Percentiles rank a stretch among this genome's conserved stretches.
These are phyloP conservation scores for Epizoanthus ramosus DNA, from an alignment of 92 coral and sea anemone genomes.

Conservation along the genomic window DNA sequence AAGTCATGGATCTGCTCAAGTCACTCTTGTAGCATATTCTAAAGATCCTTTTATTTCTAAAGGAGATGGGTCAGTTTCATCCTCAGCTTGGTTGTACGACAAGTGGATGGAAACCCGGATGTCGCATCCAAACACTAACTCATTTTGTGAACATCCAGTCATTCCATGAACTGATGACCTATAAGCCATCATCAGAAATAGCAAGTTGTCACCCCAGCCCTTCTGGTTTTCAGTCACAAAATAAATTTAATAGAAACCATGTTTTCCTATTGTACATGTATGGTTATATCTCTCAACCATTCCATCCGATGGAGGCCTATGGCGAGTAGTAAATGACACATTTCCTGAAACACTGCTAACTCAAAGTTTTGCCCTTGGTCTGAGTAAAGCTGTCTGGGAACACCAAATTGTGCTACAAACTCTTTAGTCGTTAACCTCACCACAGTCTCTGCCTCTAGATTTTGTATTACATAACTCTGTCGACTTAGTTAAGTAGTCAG, in stretches of 20 bases:
- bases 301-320: slow-evolving; percentile 43
- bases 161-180: slow-evolving; percentile 60
- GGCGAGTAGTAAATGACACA: background rate
- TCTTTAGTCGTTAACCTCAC: slow-evolving; percentile 36
- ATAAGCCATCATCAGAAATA: slow-evolving; percentile 48
- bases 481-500: slow-evolving; percentile 42
- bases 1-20: slow-evolving; percentile 27
- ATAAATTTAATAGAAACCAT: slow-evolving; percentile 2
- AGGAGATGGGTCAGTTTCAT: background rate
- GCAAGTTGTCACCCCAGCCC: slow-evolving; percentile 63
- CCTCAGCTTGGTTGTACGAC: slow-evolving; percentile 11
- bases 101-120: slow-evolving; percentile 34
- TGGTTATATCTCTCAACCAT: slow-evolving; percentile 31
- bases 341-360: background rate
- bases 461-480: slow-evolving; percentile 31
- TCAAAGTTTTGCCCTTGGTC: slow-evolving; percentile 43
- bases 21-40: background rate
- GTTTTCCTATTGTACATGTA: slow-evolving; percentile 7
- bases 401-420: slow-evolving; percentile 45
- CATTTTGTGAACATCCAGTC: slow-evolving; percentile 43
- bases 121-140: slow-evolving; percentile 55
- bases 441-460: slow-evolving; percentile 40
- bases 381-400: slow-evolving; percentile 14
- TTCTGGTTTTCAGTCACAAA: slow-evolving; percentile 41
- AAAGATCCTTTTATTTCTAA: background rate